Base-by-base conservation (phyloP, 2,113 vertebrate species). In the Clupea harengus region DNA sequence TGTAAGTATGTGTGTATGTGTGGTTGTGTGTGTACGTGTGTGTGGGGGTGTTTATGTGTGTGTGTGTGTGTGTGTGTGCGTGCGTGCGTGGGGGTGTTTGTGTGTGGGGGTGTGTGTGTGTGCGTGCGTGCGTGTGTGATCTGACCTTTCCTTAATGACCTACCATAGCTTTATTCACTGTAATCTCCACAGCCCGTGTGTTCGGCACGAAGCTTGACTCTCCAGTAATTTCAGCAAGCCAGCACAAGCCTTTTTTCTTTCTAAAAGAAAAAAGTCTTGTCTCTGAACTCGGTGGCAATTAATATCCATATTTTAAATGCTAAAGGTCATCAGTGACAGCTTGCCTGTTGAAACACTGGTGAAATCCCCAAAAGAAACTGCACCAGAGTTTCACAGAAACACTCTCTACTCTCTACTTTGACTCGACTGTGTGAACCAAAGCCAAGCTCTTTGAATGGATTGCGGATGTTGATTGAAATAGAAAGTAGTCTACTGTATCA, bases 141-240 rank as follows among this genome's bases (percentile, higher is more conserved):
- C 78, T 87, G 87, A 88, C 84, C 87, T 88, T 88, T 88, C 52
- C 47, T 45, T 88, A 88, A 83, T 85, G 84, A 85, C 81, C 57
- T 32, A 83, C 57, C 60, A 60, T 78, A 39, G 87, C 82, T 81
- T 28, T 64, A 81, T 85, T 72, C 78, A 81, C 83, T 84, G 57
- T 82, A 84, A 87, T 87, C 86, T 87, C 10, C 54, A 67, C 54
- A 52, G 75, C 32, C 72, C 50, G 82, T 83, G 45, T 88, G 45
- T 80, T 75, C 80, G 52, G 72, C 81, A 82, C 72, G 4, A 6
- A 39, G 72, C 7, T 39, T 2, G 11, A 44, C 11, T 75, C 67
- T 75, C 67, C 67, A 75, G 67, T 75, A 28, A 75, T 75, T 75
- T 75, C n/a, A 75, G 67, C 25, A 75, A 75, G 67, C 67, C 28